Evolutionary conservation across 2,113 vertebrate species (phyloP), one percentile per base, ranked within the genome.

Genomic region (Crotalus helleri): DNA sequence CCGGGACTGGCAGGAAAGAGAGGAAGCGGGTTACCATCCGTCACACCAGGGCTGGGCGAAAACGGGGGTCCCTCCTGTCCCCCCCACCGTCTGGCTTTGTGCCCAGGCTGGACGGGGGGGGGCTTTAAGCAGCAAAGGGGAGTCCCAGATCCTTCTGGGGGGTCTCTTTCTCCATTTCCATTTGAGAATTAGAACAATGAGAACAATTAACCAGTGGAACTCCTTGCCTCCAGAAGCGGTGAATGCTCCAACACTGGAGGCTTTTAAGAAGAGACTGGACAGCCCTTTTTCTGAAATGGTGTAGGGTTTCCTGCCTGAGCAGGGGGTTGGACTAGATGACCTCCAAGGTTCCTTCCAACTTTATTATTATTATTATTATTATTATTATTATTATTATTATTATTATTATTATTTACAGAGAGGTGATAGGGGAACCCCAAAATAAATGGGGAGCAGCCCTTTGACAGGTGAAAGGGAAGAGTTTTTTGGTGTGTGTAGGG

Each of bases 81-180:
- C 57, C 59, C 59, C 10, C 24, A 4, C 26, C 26, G 3, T 64
- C 26, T 64, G 26, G 3, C 61, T 24, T 29, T 1, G 3, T 0
- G 61, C 26, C 10, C 11, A 29, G 26, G 26, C 61, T 26, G 61
- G 26, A 13, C 3, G 9, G 11, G 10, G 26, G 26, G 26, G 26
- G 61, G 1, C 59, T 61, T 29, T 61, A 64, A 64, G n/a, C n/a
- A n/a, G n/a, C n/a, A n/a, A n/a, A n/a, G 26, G 53, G 11, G 39
- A 2, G 1, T 13, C 13, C 64, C 29, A 17, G 9, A 15, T n/a
- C 64, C n/a, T 69, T 33, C 29, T 29, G 61, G 3, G 64, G 61
- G 3, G 1, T 33, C 4, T 17, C 2, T 17, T 33, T 13, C 29
- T 13, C 64, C 0, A 0, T n/a, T 17, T 1, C 64, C 29, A 33